A percentile compares a stretch with the other conserved stretches of the same genome.
Evolutionary conservation across 2,888 invertebrate species (phyloP).

Genomic region (Graphium colonna): DNA sequence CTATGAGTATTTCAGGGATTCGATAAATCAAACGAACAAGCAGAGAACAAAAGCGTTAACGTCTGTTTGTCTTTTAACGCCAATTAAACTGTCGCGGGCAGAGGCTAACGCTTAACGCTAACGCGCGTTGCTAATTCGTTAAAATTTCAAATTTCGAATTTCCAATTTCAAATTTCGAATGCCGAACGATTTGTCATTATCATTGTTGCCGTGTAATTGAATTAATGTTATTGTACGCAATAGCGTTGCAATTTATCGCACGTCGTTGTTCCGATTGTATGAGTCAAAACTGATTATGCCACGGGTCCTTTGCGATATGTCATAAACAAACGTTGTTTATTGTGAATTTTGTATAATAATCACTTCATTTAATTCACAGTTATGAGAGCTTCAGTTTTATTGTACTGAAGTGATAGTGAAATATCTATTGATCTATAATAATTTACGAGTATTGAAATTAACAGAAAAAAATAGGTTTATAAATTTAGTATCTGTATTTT

Average conservation of each 20-base stretch:
- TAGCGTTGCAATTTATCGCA: conserved; percentile 7
- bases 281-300: conserved; percentile 1
- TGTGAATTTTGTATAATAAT: not conserved
- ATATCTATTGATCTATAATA: no score
- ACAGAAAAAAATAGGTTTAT: no score
- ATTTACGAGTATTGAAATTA: no score
- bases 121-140: conserved; percentile 20
- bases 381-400: no score
- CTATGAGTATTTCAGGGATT: not conserved
- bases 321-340: not conserved
- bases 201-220: conserved; percentile 15
- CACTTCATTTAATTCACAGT: not conserved
- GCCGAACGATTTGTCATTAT: conserved; percentile 19
- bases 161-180: conserved; percentile 15
- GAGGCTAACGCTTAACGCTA: conserved; percentile 16
- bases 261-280: conserved; percentile 5
- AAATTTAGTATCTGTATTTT: no score
- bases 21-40: conserved; percentile 20
- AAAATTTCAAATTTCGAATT: conserved; percentile 18
- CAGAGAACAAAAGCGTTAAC: conserved; percentile 18
- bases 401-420: no score
- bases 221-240: conserved; percentile 20
- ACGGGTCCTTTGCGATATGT: not conserved
- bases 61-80: conserved; percentile 24
- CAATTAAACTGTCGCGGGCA: conserved; percentile 25